A percentile compares a stretch with the other conserved stretches of the same genome.
phyloP scores from a whole-genome alignment of 2,797 vertebrate genomes.

The Yasuhikotakia modesta region DNA sequence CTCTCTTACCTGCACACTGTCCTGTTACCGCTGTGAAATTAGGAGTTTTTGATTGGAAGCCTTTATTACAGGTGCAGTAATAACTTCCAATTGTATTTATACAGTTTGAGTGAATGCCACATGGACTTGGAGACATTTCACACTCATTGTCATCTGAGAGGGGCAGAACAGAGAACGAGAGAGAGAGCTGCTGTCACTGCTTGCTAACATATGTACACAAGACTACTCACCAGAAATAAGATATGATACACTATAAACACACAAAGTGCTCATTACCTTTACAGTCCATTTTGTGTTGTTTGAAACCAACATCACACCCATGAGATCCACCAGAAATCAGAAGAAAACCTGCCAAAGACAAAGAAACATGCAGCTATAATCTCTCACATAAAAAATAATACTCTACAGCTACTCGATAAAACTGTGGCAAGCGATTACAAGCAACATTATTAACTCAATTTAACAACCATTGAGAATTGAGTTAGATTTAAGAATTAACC shows the following conservation, averaged over 20 bases:
- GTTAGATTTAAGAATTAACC: no score
- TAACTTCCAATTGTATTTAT: slow-evolving; percentile 37
- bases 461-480: no score
- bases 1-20: slow-evolving; percentile 32
- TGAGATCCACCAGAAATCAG: neutral
- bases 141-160: slow-evolving; percentile 49
- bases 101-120: slow-evolving; percentile 7
- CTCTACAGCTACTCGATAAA: no score
- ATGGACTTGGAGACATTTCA: accelerated
- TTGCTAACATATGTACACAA: no score
- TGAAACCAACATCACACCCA: accelerated
- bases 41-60: neutral
- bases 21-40: slow-evolving; percentile 18
- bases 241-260: neutral
- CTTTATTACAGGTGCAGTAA: slow-evolving; percentile 12
- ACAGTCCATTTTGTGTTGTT: accelerated
- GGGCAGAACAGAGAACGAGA: neutral
- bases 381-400: no score
- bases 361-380: neutral
- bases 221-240: no score
- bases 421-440: no score
- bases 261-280: slow-evolving; percentile 2
- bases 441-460: no score
- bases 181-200: neutral
- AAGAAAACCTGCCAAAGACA: neutral